Evolutionary conservation across 2,888 invertebrate species (phyloP).

Genomic region (Apoda limacodes): DNA sequence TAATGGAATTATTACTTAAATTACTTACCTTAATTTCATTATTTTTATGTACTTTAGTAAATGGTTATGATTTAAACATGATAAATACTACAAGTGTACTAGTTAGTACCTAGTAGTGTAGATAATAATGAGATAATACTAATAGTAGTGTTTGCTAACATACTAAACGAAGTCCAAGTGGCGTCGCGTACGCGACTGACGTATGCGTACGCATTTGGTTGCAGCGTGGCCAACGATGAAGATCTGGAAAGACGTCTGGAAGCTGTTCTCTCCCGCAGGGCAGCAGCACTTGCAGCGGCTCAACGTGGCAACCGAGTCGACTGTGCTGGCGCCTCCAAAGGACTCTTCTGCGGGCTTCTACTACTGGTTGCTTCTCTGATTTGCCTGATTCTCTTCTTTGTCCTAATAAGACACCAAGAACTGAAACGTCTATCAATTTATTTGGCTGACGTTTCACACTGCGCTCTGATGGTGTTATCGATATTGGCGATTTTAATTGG

Average conservation of each 20-base stretch:
- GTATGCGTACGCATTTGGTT: constrained; percentile 56
- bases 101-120: too few species aligned
- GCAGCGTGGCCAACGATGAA: constrained; percentile 76
- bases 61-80: too few species aligned
- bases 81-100: too few species aligned
- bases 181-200: constrained; percentile 32
- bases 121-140: constrained; percentile 3
- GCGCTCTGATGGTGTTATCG: constrained; percentile 87
- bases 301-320: constrained; percentile 88
- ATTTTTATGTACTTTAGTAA: too few species aligned
- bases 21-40: too few species aligned
- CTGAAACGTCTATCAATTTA: constrained; percentile 89
- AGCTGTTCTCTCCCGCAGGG: constrained; percentile 88
- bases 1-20: too few species aligned
- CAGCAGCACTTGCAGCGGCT: constrained; percentile 87
- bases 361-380: constrained; percentile 91
- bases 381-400: constrained; percentile 95
- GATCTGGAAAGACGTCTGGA: constrained; percentile 90
- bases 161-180: constrained; percentile 2
- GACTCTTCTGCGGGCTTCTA: constrained; percentile 91
- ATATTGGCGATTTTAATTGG: constrained; percentile 92
- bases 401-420: constrained; percentile 87
- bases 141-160: neutral
- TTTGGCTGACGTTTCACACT: constrained; percentile 91
- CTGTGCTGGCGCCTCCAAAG: constrained; percentile 95